Evolutionary conservation across 1,140 invertebrate species (phyloP), one percentile per base, ranked within the genome.

Genomic region (Dysdera silvatica): DNA sequence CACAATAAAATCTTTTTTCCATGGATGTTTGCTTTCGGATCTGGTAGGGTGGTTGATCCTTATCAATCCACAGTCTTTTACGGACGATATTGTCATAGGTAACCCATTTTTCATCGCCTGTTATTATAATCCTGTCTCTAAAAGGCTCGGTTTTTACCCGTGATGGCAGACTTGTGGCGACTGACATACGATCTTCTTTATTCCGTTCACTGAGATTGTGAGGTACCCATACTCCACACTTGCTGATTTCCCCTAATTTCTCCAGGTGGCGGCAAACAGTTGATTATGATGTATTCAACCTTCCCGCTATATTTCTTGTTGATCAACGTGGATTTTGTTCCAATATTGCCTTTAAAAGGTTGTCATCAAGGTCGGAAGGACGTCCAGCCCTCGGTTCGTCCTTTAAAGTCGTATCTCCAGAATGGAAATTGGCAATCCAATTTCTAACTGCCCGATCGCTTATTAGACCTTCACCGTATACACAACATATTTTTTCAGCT

Each of bases 181-280:
- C n/a, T n/a, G n/a, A n/a, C n/a, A n/a, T n/a, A n/a, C 41, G 41
- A 43, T n/a, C 41, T 43, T 43, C 16, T 43, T 43, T 43, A n/a
- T 43, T 43, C 41, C 23, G 41, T 43, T 43, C 41, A 6, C 41
- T n/a, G 41, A 43, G 5, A n/a, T 43, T 43, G 41, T 43, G 41
- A 43, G 5, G 41, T 43, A n/a, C 16, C 41, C 16, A n/a, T n/a
- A 43, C 41, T 43, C n/a, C 41, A 7, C n/a, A 43, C 41, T 43
- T 43, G 41, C 41, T 43, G 41, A 43, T n/a, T 43, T 43, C 23
- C 41, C 41, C 41, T 43, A 43, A 43, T 43, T 43, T 43, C n/a
- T 43, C 16, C 41, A 43, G 16, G 16, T 43, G 41, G 5, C 41
- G 6, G 41, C 5, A 18, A 43, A 43, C 16, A n/a, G 41, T 43